Base-by-base conservation (phyloP, 2,797 vertebrate species). In the Sebastolobus alascanus region DNA sequence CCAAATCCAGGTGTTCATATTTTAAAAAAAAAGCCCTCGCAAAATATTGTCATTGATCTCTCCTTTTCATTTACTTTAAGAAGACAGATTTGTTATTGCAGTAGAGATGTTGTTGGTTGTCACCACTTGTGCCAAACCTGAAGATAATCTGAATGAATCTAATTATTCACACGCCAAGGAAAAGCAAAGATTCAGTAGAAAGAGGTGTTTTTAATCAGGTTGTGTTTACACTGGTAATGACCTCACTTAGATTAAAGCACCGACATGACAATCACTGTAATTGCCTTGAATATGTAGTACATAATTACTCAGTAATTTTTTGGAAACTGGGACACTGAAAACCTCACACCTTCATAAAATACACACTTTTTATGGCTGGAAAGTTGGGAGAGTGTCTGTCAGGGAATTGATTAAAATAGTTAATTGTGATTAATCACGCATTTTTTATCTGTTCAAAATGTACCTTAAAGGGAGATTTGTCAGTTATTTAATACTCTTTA, bases 121-220 rank as follows among this genome's bases (percentile, higher is more conserved):
- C 76, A 35, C 27, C 68, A 11, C 59, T 66, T 61, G 43, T 61
- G 7, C 16, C 43, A 55, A 60, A 33, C 52, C 25, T 43, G 58
- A 66, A 35, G 43, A 13, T 46, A 78, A 73, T 67, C 52, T 67
- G 33, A 79, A 79, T 63, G 77, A 76, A 68, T 82, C 25, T 22
- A 71, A 85, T 85, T 75, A 60, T 87, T 70, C 88, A 73, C 46
- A 83, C 16, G 1, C 25, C 20, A 29, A n/a, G 12, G 29, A 73
- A 68, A 76, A 84, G 80, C 22, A 82, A 80, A 68, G n/a, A 67
- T 54, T 46, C 40, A 31, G 64, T 31, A 6, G 43, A 73, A 85
- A 73, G 68, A 82, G 77, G 25, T 66, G 31, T 79, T 91, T 80
- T 85, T 84, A 78, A 88, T 89, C 87, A 85, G 80, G 43, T 33